Percentiles rank a stretch among this genome's conserved stretches.
phyloP scores from a whole-genome alignment of 92 coral and sea anemone species.

The Chrysogorgia sp. region DNA sequence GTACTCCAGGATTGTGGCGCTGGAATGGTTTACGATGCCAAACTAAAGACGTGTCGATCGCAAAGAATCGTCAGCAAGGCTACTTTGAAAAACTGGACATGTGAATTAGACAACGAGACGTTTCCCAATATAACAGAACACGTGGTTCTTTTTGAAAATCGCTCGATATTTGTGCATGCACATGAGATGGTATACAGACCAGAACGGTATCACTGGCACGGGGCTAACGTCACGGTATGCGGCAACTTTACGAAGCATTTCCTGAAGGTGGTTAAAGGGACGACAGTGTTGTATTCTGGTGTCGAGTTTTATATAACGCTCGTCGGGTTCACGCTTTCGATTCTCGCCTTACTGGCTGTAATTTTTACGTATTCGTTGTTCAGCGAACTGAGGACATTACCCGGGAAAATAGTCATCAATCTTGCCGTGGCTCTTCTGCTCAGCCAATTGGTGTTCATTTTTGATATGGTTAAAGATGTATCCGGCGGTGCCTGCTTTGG shows the following conservation, averaged over 20 bases:
- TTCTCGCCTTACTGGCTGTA: slow-evolving; percentile 13
- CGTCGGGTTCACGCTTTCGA: slow-evolving; percentile 41
- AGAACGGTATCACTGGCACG: slow-evolving; percentile 6
- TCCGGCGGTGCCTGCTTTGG: slow-evolving; percentile 9
- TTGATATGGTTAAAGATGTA: slow-evolving; percentile 8
- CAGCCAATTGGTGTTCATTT: slow-evolving; percentile 34
- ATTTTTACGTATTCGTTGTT: slow-evolving; percentile 23
- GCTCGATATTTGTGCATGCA: slow-evolving; percentile 30
- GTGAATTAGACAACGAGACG: slow-evolving; percentile 6
- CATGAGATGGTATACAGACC: slow-evolving; percentile 16
- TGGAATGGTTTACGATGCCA: not conserved
- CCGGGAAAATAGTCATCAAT: slow-evolving; percentile 51
- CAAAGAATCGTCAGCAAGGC: not conserved
- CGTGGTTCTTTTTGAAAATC: slow-evolving; percentile 16
- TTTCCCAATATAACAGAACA: slow-evolving; percentile 20
- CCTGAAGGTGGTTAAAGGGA: not conserved
- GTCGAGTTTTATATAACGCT: slow-evolving; percentile 29
- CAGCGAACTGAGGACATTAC: slow-evolving; percentile 39
- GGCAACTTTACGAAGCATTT: slow-evolving; percentile 23
- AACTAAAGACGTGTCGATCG: not conserved
- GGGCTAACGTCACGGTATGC: slow-evolving; percentile 32
- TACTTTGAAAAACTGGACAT: slow-evolving; percentile 2
- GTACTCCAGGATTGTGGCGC: not conserved
- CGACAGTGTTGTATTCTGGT: slow-evolving; percentile 8
- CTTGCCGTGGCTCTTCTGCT: slow-evolving; percentile 36